These are phyloP conservation scores for Holacanthus passer DNA, from an alignment of 2,113 vertebrate genomes.

Conservation along the genomic window DNA sequence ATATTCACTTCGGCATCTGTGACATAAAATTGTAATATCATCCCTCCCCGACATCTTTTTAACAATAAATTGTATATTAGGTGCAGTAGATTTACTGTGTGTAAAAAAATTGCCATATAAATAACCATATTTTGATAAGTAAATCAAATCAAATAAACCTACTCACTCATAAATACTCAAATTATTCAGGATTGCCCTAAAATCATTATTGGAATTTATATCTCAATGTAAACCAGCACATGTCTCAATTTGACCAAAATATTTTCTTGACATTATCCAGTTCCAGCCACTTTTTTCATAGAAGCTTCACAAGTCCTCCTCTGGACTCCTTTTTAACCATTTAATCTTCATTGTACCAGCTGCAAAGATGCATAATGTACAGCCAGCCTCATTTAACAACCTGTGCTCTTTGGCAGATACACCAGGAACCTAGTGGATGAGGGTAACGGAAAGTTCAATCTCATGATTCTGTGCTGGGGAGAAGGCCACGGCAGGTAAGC, in stretches of 20 bases:
- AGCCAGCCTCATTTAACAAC: background rate
- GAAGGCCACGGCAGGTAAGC: constrained; percentile 98
- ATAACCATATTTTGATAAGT: background rate
- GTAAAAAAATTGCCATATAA: background rate
- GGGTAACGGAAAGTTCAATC: constrained; percentile 97
- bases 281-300: background rate
- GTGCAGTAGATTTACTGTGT: background rate
- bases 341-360: background rate
- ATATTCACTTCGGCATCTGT: background rate
- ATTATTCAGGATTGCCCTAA: background rate
- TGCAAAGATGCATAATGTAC: background rate
- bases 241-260: background rate
- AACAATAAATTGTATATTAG: too few relatives aligned
- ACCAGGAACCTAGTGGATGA: constrained; percentile 96
- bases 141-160: background rate
- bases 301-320: background rate
- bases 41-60: background rate
- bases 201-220: background rate
- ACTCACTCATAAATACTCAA: too few relatives aligned
- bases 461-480: constrained; percentile 99
- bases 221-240: background rate
- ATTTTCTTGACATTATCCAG: background rate
- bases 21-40: background rate
- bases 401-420: constrained; percentile 85
- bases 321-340: background rate